Evolutionary conservation across 1,140 invertebrate genomes (phyloP), one percentile per base, ranked within the genome.

Genomic region (Cyphomyrmex costatus): DNA sequence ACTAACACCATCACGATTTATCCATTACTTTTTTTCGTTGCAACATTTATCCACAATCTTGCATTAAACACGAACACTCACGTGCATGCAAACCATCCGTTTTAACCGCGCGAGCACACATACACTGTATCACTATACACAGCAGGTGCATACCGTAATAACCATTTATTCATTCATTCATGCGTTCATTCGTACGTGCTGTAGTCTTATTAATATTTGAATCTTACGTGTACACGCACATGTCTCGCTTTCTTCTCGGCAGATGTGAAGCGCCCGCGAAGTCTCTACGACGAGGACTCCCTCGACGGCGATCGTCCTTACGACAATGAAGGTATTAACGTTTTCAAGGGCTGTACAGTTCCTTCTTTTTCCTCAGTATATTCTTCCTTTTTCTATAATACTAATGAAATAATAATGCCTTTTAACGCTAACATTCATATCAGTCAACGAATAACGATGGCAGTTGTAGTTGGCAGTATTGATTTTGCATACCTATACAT

Each of bases 251-350:
- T 91, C 86, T 94, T 93, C 86, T 94, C 91, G 91, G 89, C 93
- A 95, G 95, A 95, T 95, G 91, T 94, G 90, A 95, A 93, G 92
- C 94, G 94, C 92, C 94, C 92, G 87, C 89, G 89, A 89, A 94
- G 93, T 93, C 91, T 94, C 88, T 95, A 94, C 92, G 94, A 94
- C 56, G 95, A 94, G 90, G 94, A 95, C 91, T 95, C 95, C 86
- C 94, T 95, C 88, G 94, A 95, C 86, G 95, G 93, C 83, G 94
- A 94, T 91, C 93, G 92, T 91, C 93, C 93, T 84, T 91, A 92
- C 92, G 95, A 95, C 86, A 92, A 92, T 91, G 93, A 94, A 95
- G 95, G 95, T 95, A 95, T 84, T 88, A 89, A 73, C 70, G 73
- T 88, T 91, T 86, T 86, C 76, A 85, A 91, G 84, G 87, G 74